Evolutionary conservation across 1,140 invertebrate genomes (phyloP).

Genomic region (Drosophila miranda): DNA sequence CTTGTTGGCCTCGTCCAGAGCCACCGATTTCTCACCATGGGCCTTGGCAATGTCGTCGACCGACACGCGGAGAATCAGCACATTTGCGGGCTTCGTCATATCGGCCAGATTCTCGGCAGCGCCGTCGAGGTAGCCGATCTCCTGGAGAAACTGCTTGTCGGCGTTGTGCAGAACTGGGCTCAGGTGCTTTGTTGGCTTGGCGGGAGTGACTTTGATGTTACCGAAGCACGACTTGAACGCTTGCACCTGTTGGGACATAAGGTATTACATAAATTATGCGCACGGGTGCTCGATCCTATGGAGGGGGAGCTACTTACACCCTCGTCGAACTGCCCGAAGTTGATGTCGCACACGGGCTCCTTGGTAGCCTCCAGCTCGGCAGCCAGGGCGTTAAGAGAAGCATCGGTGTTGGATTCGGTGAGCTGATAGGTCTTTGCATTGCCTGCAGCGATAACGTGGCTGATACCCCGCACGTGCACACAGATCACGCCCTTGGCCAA

Average conservation of each 20-base stretch:
- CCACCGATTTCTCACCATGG: slow-evolving; percentile 87
- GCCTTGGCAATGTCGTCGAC: slow-evolving; percentile 68
- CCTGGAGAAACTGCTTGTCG: slow-evolving; percentile 86
- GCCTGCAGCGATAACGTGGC: slow-evolving; percentile 83
- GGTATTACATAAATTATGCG: slow-evolving; percentile 41
- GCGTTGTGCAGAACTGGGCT: slow-evolving; percentile 85
- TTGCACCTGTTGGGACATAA: slow-evolving; percentile 53
- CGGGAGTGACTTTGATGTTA: slow-evolving; percentile 80
- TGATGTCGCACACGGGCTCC: slow-evolving; percentile 84
- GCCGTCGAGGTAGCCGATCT: slow-evolving; percentile 85
- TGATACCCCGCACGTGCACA: slow-evolving; percentile 88
- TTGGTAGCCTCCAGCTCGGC: slow-evolving; percentile 65
- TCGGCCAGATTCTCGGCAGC: slow-evolving; percentile 84
- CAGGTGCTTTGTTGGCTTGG: slow-evolving; percentile 83
- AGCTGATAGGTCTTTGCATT: slow-evolving; percentile 71
- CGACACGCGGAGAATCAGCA: slow-evolving; percentile 63
- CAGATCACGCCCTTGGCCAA: slow-evolving; percentile 90
- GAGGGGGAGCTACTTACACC: slow-evolving; percentile 83
- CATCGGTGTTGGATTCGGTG: slow-evolving; percentile 46
- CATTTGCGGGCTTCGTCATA: slow-evolving; percentile 63
- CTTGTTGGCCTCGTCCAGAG: slow-evolving; percentile 87
- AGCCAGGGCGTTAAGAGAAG: slow-evolving; percentile 55
- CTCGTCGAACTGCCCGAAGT: slow-evolving; percentile 86
- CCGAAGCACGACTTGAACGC: slow-evolving; percentile 83
- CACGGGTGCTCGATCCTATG: background rate